Evolutionary conservation across 2,888 invertebrate genomes (phyloP).

Genomic region (Hermaeophaga mercurialis): DNA sequence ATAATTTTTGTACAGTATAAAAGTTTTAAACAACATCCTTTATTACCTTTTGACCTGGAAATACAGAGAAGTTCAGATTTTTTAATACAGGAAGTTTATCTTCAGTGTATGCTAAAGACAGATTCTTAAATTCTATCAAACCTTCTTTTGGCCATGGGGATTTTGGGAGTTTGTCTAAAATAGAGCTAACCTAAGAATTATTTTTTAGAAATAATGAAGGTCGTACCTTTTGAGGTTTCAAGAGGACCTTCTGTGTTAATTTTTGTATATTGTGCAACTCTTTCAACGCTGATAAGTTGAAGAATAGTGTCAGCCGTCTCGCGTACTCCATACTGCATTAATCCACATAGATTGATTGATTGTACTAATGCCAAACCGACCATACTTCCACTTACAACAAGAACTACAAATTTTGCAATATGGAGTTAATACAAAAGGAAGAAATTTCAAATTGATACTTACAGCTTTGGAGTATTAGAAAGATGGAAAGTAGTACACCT

Average conservation of each 20-base stretch:
- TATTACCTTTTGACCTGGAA: slow-evolving; percentile 68
- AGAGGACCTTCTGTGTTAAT: slow-evolving; percentile 72
- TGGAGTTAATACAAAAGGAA: too few species aligned
- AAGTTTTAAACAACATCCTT: background rate
- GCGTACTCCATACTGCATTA: slow-evolving; percentile 81
- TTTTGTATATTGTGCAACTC: slow-evolving; percentile 73
- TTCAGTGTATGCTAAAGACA: slow-evolving; percentile 67
- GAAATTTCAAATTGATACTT: too few species aligned
- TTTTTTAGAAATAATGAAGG: background rate
- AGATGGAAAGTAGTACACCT: too few species aligned
- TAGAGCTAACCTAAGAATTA: too few species aligned
- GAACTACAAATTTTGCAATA: too few species aligned
- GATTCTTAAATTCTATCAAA: slow-evolving; percentile 63
- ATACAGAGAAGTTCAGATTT: slow-evolving; percentile 65
- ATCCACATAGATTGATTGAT: slow-evolving; percentile 59
- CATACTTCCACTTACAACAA: slow-evolving; percentile 42
- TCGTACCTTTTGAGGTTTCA: slow-evolving; percentile 62
- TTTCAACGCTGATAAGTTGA: slow-evolving; percentile 80
- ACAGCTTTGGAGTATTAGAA: too few species aligned
- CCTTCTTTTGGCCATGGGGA: slow-evolving; percentile 69
- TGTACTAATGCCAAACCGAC: slow-evolving; percentile 47
- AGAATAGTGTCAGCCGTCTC: slow-evolving; percentile 78
- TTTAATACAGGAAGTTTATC: slow-evolving; percentile 70
- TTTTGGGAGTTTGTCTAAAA: slow-evolving; percentile 48
- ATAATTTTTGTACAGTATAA: background rate